Base-by-base conservation (phyloP, 2,113 vertebrate species). In the Pavo muticus region DNA sequence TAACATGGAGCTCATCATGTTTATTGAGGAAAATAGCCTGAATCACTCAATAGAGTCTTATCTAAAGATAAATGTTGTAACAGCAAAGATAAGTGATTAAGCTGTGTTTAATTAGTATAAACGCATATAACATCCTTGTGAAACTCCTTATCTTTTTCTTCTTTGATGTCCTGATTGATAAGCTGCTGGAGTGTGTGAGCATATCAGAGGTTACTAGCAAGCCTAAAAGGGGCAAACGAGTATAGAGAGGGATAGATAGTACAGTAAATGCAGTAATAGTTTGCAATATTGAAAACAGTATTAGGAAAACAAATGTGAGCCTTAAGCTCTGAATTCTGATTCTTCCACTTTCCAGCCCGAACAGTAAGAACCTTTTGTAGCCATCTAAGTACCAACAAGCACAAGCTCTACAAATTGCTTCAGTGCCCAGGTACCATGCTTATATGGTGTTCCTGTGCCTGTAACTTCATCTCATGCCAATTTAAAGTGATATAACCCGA, bases 241-340 rank as follows among this genome's bases (percentile, higher is more conserved):
- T 0, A 0, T 3, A 2, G 0, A 0, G 3, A 47, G 56, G 57
- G 69, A 86, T n/a, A 10, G 65, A 56, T 44, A 65, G 61, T 25
- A 6, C 16, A 21, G 39, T 40, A 77, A 73, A 23, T 21, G n/a
- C 48, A 63, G 42, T 30, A 61, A 80, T 27, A 69, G 45, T 45
- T 2, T 61, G 30, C 1, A 4, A 21, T 32, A 11, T 13, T 88
- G 72, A 81, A 88, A 80, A 68, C 50, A 42, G 79, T 20, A 30
- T 30, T 52, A 87, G 81, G 70, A 72, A 82, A 89, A 84, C 24
- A 60, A 91, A 68, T 7, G 6, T 0, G 0, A 93, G 24, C 42
- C 50, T 44, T 23, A 32, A 84, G 52, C 84, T 71, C 56, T 39
- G 12, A 54, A 54, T 32, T 71, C 61, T 50, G 24, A 68, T 80